Percentiles rank a stretch among this genome's conserved stretches.
Conservation (phyloP, 2,888 invertebrate species). For the Hyposoter didymator region DNA sequence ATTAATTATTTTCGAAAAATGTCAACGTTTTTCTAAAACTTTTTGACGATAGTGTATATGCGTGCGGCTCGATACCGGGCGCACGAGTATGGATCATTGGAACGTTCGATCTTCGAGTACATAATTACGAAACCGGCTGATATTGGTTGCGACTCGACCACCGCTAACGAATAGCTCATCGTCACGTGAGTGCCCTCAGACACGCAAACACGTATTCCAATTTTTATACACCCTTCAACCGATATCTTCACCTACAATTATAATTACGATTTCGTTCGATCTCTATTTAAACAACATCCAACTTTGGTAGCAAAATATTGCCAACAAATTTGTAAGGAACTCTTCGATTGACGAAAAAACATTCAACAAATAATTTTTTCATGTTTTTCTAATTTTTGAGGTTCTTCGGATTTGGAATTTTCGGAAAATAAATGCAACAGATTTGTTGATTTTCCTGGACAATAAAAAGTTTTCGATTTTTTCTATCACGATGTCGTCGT, state of each 20-base stretch:
- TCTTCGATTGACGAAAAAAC: too few relatives aligned
- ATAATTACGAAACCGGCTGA: slow-evolving; percentile 64
- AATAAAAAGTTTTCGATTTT: neutral
- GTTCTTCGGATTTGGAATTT: neutral
- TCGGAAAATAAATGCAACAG: neutral
- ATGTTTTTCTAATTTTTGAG: neutral
- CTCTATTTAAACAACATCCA: neutral
- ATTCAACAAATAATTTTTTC: neutral
- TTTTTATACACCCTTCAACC: slow-evolving; percentile 40
- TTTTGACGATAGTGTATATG: slow-evolving; percentile 44
- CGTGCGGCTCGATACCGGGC: slow-evolving; percentile 51
- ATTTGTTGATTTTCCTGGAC: neutral
- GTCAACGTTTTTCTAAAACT: neutral
- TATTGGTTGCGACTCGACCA: slow-evolving; percentile 62
- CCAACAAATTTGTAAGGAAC: neutral
- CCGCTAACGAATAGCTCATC: slow-evolving; percentile 69
- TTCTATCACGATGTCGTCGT: neutral
- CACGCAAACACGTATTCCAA: slow-evolving; percentile 71
- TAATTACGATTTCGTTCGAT: slow-evolving; percentile 7
- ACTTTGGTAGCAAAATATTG: neutral
- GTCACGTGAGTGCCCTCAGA: slow-evolving; percentile 71
- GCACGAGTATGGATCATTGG: slow-evolving; percentile 58
- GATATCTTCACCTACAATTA: slow-evolving; percentile 7
- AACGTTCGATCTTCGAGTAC: slow-evolving; percentile 67
- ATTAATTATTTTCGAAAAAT: neutral